Evolutionary conservation across 2,797 vertebrate genomes (phyloP).

Genomic region (Uromys caudimaculatus): DNA sequence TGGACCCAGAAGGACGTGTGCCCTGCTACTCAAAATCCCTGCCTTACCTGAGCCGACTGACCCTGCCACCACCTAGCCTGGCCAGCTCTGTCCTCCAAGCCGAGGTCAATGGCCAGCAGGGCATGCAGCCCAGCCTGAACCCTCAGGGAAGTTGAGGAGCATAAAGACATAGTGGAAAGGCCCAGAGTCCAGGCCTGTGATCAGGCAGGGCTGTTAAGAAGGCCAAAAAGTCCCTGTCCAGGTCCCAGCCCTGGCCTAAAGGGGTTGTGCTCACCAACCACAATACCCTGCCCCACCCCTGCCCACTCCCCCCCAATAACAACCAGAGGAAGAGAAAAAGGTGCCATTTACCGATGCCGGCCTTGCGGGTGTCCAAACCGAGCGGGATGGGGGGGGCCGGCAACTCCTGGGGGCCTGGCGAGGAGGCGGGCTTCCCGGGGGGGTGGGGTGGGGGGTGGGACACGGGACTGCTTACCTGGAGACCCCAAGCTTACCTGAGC

Average conservation of each 20-base stretch:
- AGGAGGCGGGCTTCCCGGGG: slow-evolving; percentile 82
- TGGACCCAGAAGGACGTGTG: slow-evolving; percentile 65
- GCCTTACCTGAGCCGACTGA: slow-evolving; percentile 80
- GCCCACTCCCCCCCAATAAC: slow-evolving; percentile 77
- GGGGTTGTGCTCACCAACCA: slow-evolving; percentile 75
- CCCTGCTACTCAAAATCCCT: slow-evolving; percentile 72
- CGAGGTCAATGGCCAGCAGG: slow-evolving; percentile 8
- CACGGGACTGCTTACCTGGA: slow-evolving; percentile 83
- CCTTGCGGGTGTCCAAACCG: slow-evolving; percentile 82
- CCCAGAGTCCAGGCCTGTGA: neutral
- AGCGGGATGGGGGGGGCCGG: slow-evolving; percentile 79
- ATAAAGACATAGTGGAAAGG: slow-evolving; percentile 50
- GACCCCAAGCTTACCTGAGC: slow-evolving; percentile 84
- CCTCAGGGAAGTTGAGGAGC: neutral
- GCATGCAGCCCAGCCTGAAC: neutral
- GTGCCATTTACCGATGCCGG: slow-evolving; percentile 82
- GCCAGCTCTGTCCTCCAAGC: slow-evolving; percentile 59
- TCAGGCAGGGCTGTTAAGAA: neutral
- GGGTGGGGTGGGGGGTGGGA: slow-evolving; percentile 81
- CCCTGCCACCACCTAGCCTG: slow-evolving; percentile 49
- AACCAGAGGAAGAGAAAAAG: slow-evolving; percentile 84
- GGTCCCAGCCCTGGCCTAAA: slow-evolving; percentile 71
- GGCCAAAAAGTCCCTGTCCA: slow-evolving; percentile 51
- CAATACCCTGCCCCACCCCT: slow-evolving; percentile 76
- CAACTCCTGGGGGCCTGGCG: slow-evolving; percentile 82